phyloP scores from a whole-genome alignment of 2,113 vertebrate species.

The Trogon melanurus region DNA sequence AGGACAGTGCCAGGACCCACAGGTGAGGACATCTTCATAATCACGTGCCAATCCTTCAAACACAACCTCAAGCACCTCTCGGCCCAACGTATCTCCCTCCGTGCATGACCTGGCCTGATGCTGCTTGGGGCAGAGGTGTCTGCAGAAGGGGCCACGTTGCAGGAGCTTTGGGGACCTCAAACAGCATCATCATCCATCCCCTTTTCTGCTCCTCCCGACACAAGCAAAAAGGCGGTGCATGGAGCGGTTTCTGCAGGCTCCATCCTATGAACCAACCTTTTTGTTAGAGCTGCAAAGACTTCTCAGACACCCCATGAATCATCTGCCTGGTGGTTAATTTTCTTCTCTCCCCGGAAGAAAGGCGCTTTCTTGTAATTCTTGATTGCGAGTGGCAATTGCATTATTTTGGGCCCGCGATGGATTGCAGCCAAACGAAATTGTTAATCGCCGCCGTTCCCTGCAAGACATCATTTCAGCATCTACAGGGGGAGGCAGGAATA shows the following conservation, averaged over 20 bases:
- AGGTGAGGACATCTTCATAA: not conserved
- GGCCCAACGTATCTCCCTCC: not conserved
- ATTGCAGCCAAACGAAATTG: not conserved
- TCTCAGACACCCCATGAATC: not conserved
- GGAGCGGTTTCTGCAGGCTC: not conserved
- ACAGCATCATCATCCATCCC: not conserved
- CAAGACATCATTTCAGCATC: not conserved
- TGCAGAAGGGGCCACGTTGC: not conserved
- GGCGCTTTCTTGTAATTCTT: not conserved
- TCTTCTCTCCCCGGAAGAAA: not conserved
- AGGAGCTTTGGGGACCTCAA: not conserved
- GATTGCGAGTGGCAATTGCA: not conserved
- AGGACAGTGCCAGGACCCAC: not conserved
- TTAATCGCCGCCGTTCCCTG: not conserved
- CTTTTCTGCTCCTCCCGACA: not conserved
- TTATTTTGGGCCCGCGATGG: not conserved
- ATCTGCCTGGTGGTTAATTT: not conserved
- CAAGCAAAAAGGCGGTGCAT: rapidly evolving
- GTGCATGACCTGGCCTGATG: not conserved
- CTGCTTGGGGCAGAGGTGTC: not conserved
- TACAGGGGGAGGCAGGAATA: not conserved
- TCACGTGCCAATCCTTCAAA: not conserved
- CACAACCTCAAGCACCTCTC: not conserved
- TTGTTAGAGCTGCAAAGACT: not conserved
- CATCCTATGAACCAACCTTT: not conserved